Base-by-base conservation (phyloP, 2,888 invertebrate genomes). In the Hedychridium roseum region DNA sequence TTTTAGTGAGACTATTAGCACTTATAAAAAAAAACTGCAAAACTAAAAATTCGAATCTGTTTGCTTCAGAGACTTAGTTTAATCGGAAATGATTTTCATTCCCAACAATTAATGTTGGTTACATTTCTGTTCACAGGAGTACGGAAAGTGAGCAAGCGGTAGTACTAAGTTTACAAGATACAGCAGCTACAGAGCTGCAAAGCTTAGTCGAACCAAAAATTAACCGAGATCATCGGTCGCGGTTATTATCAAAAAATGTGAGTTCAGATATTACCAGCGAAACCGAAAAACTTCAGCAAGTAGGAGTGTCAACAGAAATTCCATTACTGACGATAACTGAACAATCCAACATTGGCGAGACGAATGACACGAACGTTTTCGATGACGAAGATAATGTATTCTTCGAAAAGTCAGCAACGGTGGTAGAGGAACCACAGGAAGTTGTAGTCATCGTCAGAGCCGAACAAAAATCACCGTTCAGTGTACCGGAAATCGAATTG, bases 91-190 rank as follows among this genome's bases (percentile, higher is more conserved):
- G n/a, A n/a, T n/a, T n/a, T n/a, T n/a, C n/a, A n/a, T n/a, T n/a
- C n/a, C n/a, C n/a, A n/a, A n/a, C n/a, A n/a, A n/a, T n/a, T n/a
- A n/a, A n/a, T n/a, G n/a, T n/a, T n/a, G n/a, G n/a, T n/a, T n/a
- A n/a, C n/a, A n/a, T 12, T 12, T 31, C n/a, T 40, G 27, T 40
- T 60, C 37, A 2, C 81, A 87, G 87, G 76, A 83, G 86, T 79
- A 84, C 85, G 74, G 86, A 86, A 79, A 84, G 84, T 34, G 86
- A 70, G 4, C 85, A 86, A 66, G 74, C 78, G 23, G 83, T 86
- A 43, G 82, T 86, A 57, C 80, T 86, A 66, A 85, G 86, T 39
- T 74, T 87, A 58, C 82, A 83, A 55, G 86, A 86, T 67, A 84
- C 83, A 53, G 84, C 84, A 51, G 83, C 84, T 53, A 81, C 85